Evolutionary conservation across 2,797 vertebrate genomes (phyloP), one percentile per base, ranked within the genome.

Genomic region (Enteromius argenteus): DNA sequence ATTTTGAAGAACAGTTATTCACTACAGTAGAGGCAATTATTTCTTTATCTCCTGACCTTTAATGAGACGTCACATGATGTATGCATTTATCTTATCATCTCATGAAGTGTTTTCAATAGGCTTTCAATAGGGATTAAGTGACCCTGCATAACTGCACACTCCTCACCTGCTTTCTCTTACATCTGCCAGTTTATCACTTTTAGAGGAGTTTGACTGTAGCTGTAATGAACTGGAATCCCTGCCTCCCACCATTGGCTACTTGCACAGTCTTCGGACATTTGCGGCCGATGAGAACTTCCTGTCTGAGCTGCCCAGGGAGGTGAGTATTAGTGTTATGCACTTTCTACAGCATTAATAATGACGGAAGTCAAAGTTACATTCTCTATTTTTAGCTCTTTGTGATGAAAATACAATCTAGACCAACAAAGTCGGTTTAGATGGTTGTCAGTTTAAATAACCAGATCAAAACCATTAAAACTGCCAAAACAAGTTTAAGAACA

Each of bases 181-280:
- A 71, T 83, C 71, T 58, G 83, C 44, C 94, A 99, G 98, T 95
- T 94, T 99, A 90, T 98, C 97, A 90, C 93, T 99, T 83, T 90
- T 99, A 95, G 98, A 99, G 94, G 98, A 99, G 88, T 96, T 99
- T 89, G 98, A 99, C 95, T 98, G 97, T 92, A 99, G 98, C 93
- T 99, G 98, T 92, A 99, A 99, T 86, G 98, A 99, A 92, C 89
- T 99, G 95, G 98, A 99, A 93, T 95, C 95, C 0, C 92, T 99
- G 68, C 98, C 98, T 87, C 92, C 96, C 66, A 99, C 98, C 72
- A 95, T 98, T 0, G 98, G 98, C 83, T 99, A 98, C 93, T 94
- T 99, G 89, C 96, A 97, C 90, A 99, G 91, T 93, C 96, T 99
- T 77, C 94, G 98, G 87, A 99, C 98, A 0, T 93, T 99, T 84